Percentiles rank a stretch among this genome's conserved stretches.
phyloP scores from a whole-genome alignment of 1,140 invertebrate species.

The Hyles vespertilio region DNA sequence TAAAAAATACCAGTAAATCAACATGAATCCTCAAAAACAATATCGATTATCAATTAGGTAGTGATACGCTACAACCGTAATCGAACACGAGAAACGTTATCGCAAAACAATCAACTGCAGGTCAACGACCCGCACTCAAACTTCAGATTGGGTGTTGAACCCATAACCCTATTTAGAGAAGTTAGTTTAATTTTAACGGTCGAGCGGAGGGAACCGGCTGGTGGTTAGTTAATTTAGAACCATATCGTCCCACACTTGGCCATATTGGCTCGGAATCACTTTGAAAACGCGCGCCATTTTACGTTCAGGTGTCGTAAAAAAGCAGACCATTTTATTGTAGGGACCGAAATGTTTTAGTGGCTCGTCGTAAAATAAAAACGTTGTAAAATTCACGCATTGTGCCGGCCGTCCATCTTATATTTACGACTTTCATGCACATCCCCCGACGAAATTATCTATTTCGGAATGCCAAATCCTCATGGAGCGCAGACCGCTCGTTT shows the following conservation, averaged over 20 bases:
- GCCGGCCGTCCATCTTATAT: slow-evolving; percentile 37
- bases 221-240: slow-evolving; percentile 7
- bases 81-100: background rate
- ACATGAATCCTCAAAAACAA: slow-evolving; percentile 8
- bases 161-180: slow-evolving; percentile 18
- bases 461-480: slow-evolving; percentile 10
- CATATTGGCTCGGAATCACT: slow-evolving; percentile 42
- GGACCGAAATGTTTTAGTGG: slow-evolving; percentile 57
- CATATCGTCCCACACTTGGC: slow-evolving; percentile 19
- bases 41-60: slow-evolving; percentile 7
- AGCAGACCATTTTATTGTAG: slow-evolving; percentile 51
- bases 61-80: background rate
- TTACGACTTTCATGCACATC: slow-evolving; percentile 28
- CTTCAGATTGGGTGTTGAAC: slow-evolving; percentile 7
- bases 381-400: slow-evolving; percentile 58
- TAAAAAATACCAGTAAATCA: slow-evolving; percentile 1
- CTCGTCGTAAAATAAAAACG: slow-evolving; percentile 59
- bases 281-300: slow-evolving; percentile 32
- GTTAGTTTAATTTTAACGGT: slow-evolving; percentile 20
- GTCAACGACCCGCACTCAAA: background rate
- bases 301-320: slow-evolving; percentile 54
- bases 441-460: slow-evolving; percentile 20
- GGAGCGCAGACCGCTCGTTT: no score
- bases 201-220: slow-evolving; percentile 10
- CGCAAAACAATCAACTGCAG: background rate